Base-by-base conservation (phyloP, 2,888 invertebrate species). In the Mimas tiliae region DNA sequence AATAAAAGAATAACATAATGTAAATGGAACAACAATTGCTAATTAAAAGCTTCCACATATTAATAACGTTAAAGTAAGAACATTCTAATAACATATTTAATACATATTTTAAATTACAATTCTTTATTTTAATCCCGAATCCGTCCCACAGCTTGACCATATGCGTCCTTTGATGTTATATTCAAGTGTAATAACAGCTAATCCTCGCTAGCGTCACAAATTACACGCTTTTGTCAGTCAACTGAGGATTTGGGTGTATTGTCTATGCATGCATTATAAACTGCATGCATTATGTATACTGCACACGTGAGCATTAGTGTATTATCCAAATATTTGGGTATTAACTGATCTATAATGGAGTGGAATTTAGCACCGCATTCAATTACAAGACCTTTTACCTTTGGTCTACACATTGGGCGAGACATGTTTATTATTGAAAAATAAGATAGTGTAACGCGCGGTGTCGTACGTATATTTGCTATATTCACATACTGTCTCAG, bases 181-280 rank as follows among this genome's bases (percentile, higher is more conserved):
- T 87, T 84, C 84, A 83, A 79, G 78, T 75, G 84, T 87, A 85
- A 86, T 86, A 82, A 82, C 80, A 71, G 72, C 78, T 86, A 83
- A 84, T 84, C 83, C 83, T 67, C 66, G 75, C 77, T 77, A 75
- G 70, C 70, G 82, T 69, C 77, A 77, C 74, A 79, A 83, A 84
- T 84, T 85, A 83, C 80, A 77, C 79, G 85, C 86, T 83, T 83
- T 84, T 83, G 85, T 80, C 77, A 74, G 75, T 77, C 80, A 78
- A 72, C 76, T 62, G 68, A 77, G 82, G 81, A 79, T 85, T 82
- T 80, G 70, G 75, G 79, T 66, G 75, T 76, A 77, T 69, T 78
- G 82, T 84, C 80, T 82, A 80, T 84, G 84, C 77, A 84, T 81
- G 78, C 75, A 80, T 82, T 78, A 81, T 75, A 75, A 71, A 63